Base-by-base conservation (phyloP, 53 echinoderm and acorn worm genomes). In the Apostichopus leukothele region DNA sequence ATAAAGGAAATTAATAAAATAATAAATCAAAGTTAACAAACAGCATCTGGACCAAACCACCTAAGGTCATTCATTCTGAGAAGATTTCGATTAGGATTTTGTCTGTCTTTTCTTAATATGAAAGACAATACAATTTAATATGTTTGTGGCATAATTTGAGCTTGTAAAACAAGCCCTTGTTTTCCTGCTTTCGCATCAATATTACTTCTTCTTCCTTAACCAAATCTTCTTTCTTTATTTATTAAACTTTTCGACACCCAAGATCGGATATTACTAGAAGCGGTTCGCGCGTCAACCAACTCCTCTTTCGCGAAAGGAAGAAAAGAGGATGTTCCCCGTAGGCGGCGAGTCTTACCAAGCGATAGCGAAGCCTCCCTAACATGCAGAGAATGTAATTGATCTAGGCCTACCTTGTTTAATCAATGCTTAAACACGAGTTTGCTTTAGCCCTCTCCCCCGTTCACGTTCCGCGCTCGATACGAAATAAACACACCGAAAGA, bases 391-490 rank as follows among this genome's bases (percentile, higher is more conserved):
- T 85, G 85, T 85, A 85, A 85, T 85, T 85, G 85, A 85, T 63
- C 85, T 51, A 67, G 50, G 21, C 85, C 51, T 67, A 67, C 67
- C 85, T 85, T 85, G 85, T 85, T 85, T 67, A 67, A 85, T 85
- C 85, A 85, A 85, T 85, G 85, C 71, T 85, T 85, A 85, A 85
- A 85, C 85, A 85, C 85, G 85, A 67, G 67, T 85, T 85, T 85
- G 27, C 50, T 85, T 39, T 60, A 50, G 26, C 67, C 85, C 85
- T 67, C 85, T 67, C 85, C 63, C 85, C 52, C 50, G 67, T 63
- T 67, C 85, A 85, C 85, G 26, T 27, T 39, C 85, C 25, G 20
- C 85, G 85, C 85, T 85, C 85, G 85, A 85, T 85, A 85, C 63
- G 18, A 85, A 85, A 63, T 4, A 76, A 76, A 39, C n/a, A 1